A percentile compares a stretch with the other conserved stretches of the same genome.
Evolutionary conservation across 2,888 invertebrate species (phyloP).

Genomic region (Tipula confusa): DNA sequence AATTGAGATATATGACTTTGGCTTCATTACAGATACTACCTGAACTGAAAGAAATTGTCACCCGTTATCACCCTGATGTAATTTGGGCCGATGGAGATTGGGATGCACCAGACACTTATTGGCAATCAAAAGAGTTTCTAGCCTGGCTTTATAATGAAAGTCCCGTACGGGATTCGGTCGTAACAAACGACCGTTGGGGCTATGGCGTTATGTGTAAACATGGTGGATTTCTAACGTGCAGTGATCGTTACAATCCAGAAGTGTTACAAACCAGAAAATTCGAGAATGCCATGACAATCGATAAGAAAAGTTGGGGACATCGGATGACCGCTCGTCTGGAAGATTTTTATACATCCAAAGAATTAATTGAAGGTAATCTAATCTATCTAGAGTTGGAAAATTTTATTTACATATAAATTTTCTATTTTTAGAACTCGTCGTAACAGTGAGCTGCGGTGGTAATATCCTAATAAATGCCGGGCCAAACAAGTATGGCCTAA

Average conservation of each 20-base stretch:
- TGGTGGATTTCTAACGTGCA: conserved; percentile 83
- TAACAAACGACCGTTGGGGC: conserved; percentile 95
- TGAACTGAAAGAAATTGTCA: conserved; percentile 73
- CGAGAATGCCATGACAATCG: conserved; percentile 94
- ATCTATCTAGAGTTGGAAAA: neutral
- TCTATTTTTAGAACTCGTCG: conserved; percentile 54
- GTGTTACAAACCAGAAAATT: conserved; percentile 74
- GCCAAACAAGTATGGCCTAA: conserved; percentile 83
- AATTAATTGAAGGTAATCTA: conserved; percentile 58
- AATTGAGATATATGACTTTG: neutral
- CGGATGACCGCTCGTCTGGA: conserved; percentile 63
- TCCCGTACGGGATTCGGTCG: conserved; percentile 80
- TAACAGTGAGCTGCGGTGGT: conserved; percentile 82
- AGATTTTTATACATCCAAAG: conserved; percentile 63
- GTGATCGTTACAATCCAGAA: conserved; percentile 76
- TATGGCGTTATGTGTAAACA: conserved; percentile 71
- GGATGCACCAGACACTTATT: conserved; percentile 79
- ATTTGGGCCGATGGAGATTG: conserved; percentile 95
- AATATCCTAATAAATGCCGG: conserved; percentile 66
- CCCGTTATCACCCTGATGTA: conserved; percentile 67
- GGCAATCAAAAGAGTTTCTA: conserved; percentile 77
- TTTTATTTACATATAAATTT: too few relatives aligned
- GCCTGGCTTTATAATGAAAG: conserved; percentile 84
- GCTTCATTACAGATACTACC: conserved; percentile 55
- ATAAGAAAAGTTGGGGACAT: conserved; percentile 81